Evolutionary conservation across 2,888 invertebrate genomes (phyloP), one percentile per base, ranked within the genome.

Genomic region (Hemaris fuciformis): DNA sequence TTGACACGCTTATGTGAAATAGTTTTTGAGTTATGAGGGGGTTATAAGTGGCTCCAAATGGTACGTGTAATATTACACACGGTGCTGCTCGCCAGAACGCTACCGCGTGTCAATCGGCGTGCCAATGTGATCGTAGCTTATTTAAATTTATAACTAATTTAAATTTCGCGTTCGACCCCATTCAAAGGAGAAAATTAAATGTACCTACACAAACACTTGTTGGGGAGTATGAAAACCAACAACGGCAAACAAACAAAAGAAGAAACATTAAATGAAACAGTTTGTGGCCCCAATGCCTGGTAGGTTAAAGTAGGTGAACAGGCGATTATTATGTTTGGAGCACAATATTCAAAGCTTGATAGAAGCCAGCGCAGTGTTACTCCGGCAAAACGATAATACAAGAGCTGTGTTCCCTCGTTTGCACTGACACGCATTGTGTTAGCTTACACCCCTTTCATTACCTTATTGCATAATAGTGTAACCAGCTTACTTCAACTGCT

Each of bases 311-410:
- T 57, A 38, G 57, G 34, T 38, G 57, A 57, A 23, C 41, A 57
- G 38, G 25, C 25, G 41, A 57, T 57, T 42, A 41, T 41, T 57
- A 57, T 41, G 41, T 57, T 57, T 57, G 23, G 10, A 57, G 57
- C 41, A 41, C 57, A 57, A 34, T 20, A 38, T 23, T 34, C 38
- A 13, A 8, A 6, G 10, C 5, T 2, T 10, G 31, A 8, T 31
- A 31, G 38, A n/a, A 38, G 38, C 38, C 38, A 38, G 38, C 38
- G 38, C 38, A 38, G 38, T n/a, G 34, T 13, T 4, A 38, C 13
- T 38, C 38, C n/a, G 38, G 38, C 13, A 4, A 38, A 38, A 38
- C 38, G 38, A 38, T 10, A 34, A 34, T 38, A n/a, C 38, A n/a
- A 38, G n/a, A 38, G 13, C n/a, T 13, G 13, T 34, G 34, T 13